Percentiles rank a stretch among this genome's conserved stretches.
phyloP scores from a whole-genome alignment of 2,888 invertebrate species.

The Philereme vetulata region DNA sequence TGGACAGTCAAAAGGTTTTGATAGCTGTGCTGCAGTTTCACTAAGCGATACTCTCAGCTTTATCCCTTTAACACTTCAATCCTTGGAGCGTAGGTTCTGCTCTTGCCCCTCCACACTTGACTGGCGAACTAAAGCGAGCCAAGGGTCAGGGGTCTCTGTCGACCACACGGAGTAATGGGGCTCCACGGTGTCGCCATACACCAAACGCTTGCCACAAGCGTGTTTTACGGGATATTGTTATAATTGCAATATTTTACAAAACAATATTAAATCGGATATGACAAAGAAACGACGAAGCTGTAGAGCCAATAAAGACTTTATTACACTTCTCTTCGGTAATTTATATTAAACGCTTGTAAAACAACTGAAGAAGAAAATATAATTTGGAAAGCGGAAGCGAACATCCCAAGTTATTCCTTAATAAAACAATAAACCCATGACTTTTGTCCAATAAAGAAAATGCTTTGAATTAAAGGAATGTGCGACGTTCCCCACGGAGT shows the following conservation, averaged over 20 bases:
- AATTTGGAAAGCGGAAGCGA: constrained; percentile 38
- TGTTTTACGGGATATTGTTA: not conserved
- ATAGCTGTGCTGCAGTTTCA: too few species aligned
- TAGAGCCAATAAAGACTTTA: constrained; percentile 24
- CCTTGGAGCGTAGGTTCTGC: too few species aligned
- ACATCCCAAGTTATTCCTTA: constrained; percentile 61
- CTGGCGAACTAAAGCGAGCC: too few species aligned
- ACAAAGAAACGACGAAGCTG: constrained; percentile 1
- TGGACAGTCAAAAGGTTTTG: too few species aligned
- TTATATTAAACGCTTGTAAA: constrained; percentile 28
- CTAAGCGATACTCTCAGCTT: too few species aligned
- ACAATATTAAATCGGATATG: not conserved
- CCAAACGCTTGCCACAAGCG: too few species aligned
- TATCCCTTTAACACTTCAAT: too few species aligned
- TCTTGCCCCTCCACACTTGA: too few species aligned
- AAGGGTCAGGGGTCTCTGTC: too few species aligned
- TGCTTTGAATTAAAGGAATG: constrained; percentile 69
- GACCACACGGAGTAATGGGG: too few species aligned
- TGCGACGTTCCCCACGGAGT: constrained; percentile 60
- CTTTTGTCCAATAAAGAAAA: constrained; percentile 74
- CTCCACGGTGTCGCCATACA: too few species aligned
- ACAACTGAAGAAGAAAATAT: constrained; percentile 33
- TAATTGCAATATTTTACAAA: not conserved
- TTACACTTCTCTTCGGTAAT: constrained; percentile 18
- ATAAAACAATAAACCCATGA: constrained; percentile 72